A percentile compares a stretch with the other conserved stretches of the same genome.
phyloP scores from a whole-genome alignment of 2,888 invertebrate species.

The Anodontia alba region DNA sequence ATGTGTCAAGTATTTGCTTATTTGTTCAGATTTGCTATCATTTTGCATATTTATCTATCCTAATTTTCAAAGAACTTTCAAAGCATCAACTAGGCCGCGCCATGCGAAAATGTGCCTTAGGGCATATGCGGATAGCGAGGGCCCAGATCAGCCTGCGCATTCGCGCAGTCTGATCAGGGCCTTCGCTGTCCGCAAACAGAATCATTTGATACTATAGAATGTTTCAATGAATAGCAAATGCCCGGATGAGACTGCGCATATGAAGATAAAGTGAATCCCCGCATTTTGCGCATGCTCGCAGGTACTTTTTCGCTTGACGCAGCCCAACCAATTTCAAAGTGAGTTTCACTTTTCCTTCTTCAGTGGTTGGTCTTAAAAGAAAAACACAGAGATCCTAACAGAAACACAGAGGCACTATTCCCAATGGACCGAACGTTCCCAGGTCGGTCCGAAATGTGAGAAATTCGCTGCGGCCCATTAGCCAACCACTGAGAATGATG shows the following conservation, averaged over 20 bases:
- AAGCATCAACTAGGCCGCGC: too few relatives aligned
- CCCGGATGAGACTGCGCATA: too few relatives aligned
- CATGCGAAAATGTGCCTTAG: too few relatives aligned
- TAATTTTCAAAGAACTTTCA: background rate
- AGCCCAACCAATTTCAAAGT: background rate
- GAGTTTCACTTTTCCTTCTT: background rate
- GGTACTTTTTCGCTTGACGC: too few relatives aligned
- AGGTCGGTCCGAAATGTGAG: slow-evolving; percentile 7
- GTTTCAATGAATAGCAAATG: too few relatives aligned
- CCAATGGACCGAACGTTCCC: slow-evolving; percentile 9
- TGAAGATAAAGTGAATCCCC: too few relatives aligned
- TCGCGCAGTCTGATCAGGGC: too few relatives aligned
- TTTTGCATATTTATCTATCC: background rate
- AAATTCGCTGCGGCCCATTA: slow-evolving; percentile 43
- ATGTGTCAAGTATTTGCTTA: background rate
- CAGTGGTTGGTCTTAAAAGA: background rate
- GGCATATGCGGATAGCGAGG: too few relatives aligned
- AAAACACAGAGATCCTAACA: background rate
- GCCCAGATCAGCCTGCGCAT: too few relatives aligned
- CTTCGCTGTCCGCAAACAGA: too few relatives aligned
- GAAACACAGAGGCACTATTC: slow-evolving; percentile 4
- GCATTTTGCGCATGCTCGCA: too few relatives aligned
- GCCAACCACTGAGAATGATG: slow-evolving; percentile 38
- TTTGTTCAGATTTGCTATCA: background rate
- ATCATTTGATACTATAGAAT: too few relatives aligned